Base-by-base conservation (phyloP, 2,113 vertebrate genomes). In the Oncorhynchus tshawytscha region DNA sequence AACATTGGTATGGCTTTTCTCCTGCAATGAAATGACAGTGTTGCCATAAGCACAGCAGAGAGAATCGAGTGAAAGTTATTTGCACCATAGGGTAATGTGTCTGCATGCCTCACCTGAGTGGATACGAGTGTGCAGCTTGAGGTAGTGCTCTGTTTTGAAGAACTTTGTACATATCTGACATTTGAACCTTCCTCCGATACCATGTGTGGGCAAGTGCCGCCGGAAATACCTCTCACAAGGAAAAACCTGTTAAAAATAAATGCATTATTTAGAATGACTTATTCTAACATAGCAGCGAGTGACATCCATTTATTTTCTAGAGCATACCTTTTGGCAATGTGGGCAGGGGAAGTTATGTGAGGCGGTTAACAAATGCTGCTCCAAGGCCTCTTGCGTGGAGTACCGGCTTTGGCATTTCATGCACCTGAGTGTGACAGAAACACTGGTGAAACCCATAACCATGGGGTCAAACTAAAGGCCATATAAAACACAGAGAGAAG, bases 91-190 rank as follows among this genome's bases (percentile, higher is more conserved):
- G 18, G 48, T 29, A 67, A 51, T 54, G 51, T 54, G 51, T 12
- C 39, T 45, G 9, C 8, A 11, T 18, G 5, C 18, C 57, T 0
- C 85, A 99, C 98, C 98, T 79, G 98, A 99, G 91, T 99, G 98
- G 86, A 99, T 99, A 48, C 96, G 95, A 9, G 92, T 95, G 0
- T 99, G 98, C 70, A 99, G 94, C 82, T 99, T 99, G 93, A 99
- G 97, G 95, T 99, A 99, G 93, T 99, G 97, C 87, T 98, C 97
- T 0, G 96, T 94, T 78, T 97, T 96, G 79, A 99, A 98, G 85
- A 96, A 94, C 85, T 99, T 99, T 91, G 97, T 98, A 87, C 98
- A 99, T 89, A 97, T 95, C 88, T 95, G 97, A 90, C 98, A 99
- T 88, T 96, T 98, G 92, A 97, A 99, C 78, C 95, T 94, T 62